Conservation (phyloP, 2,797 vertebrate genomes). For the Propithecus deckenii region DNA sequence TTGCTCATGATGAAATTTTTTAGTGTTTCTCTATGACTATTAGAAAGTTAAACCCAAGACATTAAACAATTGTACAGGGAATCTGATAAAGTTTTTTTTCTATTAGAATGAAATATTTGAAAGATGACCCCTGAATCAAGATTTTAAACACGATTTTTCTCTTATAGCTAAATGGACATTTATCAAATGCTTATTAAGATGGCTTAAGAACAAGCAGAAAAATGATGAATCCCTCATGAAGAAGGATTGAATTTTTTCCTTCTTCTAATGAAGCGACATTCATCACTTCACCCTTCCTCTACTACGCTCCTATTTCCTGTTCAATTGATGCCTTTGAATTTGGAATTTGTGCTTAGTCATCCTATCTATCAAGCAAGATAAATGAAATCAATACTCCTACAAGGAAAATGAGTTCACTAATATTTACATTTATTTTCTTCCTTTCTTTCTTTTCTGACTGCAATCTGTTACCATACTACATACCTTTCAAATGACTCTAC, state of each 20-base stretch:
- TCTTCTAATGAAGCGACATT: slow-evolving; percentile 71
- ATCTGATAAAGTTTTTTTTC: slow-evolving; percentile 53
- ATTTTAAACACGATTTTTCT: slow-evolving; percentile 77
- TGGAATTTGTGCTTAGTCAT: slow-evolving; percentile 71
- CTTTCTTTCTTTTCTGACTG: slow-evolving; percentile 48
- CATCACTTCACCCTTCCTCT: slow-evolving; percentile 67
- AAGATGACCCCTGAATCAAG: slow-evolving; percentile 71
- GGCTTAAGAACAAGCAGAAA: slow-evolving; percentile 65
- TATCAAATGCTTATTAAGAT: slow-evolving; percentile 80
- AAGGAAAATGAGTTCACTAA: slow-evolving; percentile 63
- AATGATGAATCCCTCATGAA: slow-evolving; percentile 76
- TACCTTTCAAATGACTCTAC: slow-evolving; percentile 49
- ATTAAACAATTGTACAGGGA: slow-evolving; percentile 47
- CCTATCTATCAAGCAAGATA: slow-evolving; percentile 69
- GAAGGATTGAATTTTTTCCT: slow-evolving; percentile 71
- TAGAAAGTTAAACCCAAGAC: slow-evolving; percentile 57
- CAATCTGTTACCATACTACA: slow-evolving; percentile 36
- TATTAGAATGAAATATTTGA: slow-evolving; percentile 70
- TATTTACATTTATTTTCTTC: slow-evolving; percentile 71
- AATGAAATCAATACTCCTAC: slow-evolving; percentile 74
- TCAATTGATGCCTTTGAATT: slow-evolving; percentile 65
- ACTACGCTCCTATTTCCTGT: slow-evolving; percentile 38
- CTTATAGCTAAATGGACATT: slow-evolving; percentile 68
- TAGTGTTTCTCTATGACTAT: slow-evolving; percentile 47
- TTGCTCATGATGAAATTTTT: slow-evolving; percentile 57